Evolutionary conservation across 1,140 invertebrate species (phyloP).

Genomic region (Akabosia matsudoensis): DNA sequence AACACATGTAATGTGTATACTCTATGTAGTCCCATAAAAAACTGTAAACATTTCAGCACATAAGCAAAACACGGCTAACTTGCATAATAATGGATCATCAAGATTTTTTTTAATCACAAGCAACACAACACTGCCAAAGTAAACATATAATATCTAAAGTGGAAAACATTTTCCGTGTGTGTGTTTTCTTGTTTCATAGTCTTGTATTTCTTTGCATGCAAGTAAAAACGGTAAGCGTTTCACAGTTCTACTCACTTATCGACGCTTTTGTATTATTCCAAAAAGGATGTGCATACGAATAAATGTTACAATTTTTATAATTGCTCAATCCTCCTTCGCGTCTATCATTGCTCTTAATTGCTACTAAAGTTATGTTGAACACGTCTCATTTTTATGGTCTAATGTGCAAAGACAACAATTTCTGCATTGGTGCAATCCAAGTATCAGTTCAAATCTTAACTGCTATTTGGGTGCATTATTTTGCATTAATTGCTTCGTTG

Average conservation of each 20-base stretch:
- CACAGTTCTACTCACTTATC: not conserved
- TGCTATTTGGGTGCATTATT: not conserved
- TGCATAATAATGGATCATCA: slow-evolving; percentile 9
- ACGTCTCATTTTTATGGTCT: too few species aligned
- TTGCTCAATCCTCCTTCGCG: not conserved
- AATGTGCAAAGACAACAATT: too few species aligned
- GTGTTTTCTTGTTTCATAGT: not conserved
- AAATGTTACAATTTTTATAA: not conserved
- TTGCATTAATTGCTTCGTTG: slow-evolving; percentile 6
- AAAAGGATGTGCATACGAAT: not conserved
- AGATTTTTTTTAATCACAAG: not conserved
- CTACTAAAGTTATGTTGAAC: too few species aligned
- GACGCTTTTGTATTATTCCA: too few species aligned
- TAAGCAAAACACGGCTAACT: not conserved
- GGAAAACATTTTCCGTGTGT: not conserved
- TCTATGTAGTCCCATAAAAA: not conserved
- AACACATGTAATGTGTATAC: not conserved
- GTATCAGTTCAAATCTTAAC: too few species aligned
- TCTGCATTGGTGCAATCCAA: too few species aligned
- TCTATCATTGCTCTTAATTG: not conserved
- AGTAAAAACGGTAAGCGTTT: not conserved
- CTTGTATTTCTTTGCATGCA: not conserved
- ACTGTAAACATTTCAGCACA: not conserved
- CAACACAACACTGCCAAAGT: not conserved
- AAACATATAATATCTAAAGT: not conserved